Evolutionary conservation across 2,888 invertebrate genomes (phyloP), one percentile per base, ranked within the genome.

Genomic region (Acleris sparsana): DNA sequence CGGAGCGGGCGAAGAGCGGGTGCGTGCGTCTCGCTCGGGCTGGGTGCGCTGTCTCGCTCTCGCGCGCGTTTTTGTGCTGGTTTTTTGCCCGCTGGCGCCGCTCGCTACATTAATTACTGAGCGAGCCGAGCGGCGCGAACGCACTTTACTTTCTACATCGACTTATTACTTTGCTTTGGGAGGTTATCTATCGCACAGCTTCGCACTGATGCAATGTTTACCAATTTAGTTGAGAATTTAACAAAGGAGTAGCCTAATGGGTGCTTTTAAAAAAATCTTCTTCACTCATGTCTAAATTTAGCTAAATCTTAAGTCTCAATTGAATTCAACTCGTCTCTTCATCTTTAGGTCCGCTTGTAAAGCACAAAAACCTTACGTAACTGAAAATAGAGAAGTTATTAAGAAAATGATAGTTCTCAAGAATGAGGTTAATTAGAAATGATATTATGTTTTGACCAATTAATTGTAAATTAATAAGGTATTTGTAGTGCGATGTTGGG

Each of bases 111-210:
- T 92, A 90, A 92, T 92, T 92, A 91, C 86, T 87, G 87, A 49
- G 81, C 80, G 87, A 85, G 82, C 87, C 87, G 88, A 84, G 87
- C 86, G 80, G 82, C 86, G 83, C 82, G 85, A 86, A 88, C 87
- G 84, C 86, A 88, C 84, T 86, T 87, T 88, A 92, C 91, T 92
- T 92, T 92, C 92, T 92, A 91, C 86, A 87, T 78, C 80, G 79
- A 81, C 80, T 39, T 82, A 74, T 78, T 80, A 81, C 78, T 78
- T 76, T 78, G 76, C 70, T 78, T 75, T 77, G 77, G 77, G 73
- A 70, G 72, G 71, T 72, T 66, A 13, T 9, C 33, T 17, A 52
- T 29, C 51, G 33, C 22, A 53, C 25, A 33, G 22, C 53, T 18
- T 39, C 11, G 49, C 49, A 33, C 22, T 22, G 51, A 51, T 55